Evolutionary conservation across 1,140 invertebrate species (phyloP), one percentile per base, ranked within the genome.

Genomic region (Papilio xuthus): DNA sequence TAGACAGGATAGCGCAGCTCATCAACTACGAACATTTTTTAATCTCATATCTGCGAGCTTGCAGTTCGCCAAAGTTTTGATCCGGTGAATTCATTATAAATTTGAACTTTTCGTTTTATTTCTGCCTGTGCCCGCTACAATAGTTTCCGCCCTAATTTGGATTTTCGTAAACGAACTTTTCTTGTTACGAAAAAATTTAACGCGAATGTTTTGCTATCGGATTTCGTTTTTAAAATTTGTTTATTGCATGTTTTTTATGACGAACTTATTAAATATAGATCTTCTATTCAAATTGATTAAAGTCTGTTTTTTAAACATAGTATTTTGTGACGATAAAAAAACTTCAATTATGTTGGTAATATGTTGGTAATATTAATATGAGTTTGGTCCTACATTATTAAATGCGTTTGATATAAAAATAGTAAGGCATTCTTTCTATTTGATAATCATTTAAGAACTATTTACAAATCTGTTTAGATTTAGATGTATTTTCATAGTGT

Each of bases 91-190:
- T 67, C 60, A 67, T 67, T 67, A 67, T 67, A 67, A 67, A 32
- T 67, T 67, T 67, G 60, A 67, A 67, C 23, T 67, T 67, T 67
- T 67, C 23, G 60, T 67, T 67, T 67, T 28, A 28, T 67, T 67
- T 53, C 50, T 20, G 50, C 50, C 12, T 28, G 23, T 67, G 60
- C 60, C 60, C 60, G 60, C 60, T 28, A 67, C 60, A 67, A 28
- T 67, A 67, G 60, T 67, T 67, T 32, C 60, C 28, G 26, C 26
- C 60, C 60, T 67, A 67, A 67, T 67, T 67, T 67, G 60, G 60
- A 67, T 67, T 67, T 67, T 67, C 26, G 60, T 67, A 67, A 67
- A 67, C 60, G 60, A 67, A 67, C 60, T 67, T 67, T 67, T 15
- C 60, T 67, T 67, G 60, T 67, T 67, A 67, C 26, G 60, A 67